Evolutionary conservation across 2,888 invertebrate species (phyloP), one percentile per base, ranked within the genome.

Genomic region (Drosophila fulvimacula): DNA sequence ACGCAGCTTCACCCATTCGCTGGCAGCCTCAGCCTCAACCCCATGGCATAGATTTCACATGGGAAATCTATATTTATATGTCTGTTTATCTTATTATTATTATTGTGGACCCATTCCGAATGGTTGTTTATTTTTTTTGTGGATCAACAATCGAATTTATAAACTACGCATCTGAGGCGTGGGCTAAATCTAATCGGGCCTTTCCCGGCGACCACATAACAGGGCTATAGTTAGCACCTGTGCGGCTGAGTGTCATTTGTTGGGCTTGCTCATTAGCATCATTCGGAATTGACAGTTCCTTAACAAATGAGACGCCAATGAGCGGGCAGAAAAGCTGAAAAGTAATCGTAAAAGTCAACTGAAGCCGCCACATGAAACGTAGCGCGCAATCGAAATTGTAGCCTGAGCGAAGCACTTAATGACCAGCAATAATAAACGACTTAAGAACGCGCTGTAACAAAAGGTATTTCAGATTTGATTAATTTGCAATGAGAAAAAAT

Each of bases 251-350:
- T 6, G 11, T 17, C 39, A 36, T 30, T 24, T 24, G 61, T 66
- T 65, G 60, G 48, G 11, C 24, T 38, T 19, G 39, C 75, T 76
- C 75, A 76, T 76, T 76, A 75, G 71, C 75, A 67, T 61, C 71
- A 39, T 57, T 61, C 52, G 48, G 48, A 62, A 58, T 64, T 75
- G 75, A 60, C 75, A 75, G 63, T 46, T 32, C 32, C 56, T 44
- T 63, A 59, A 64, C 71, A 75, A 75, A 75, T 55, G 75, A 67
- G 57, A 64, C 49, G 55, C 59, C 60, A 42, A 75, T 75, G 75
- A 75, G 75, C 38, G 55, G 57, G 51, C 75, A 75, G 24, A 74
- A 73, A 69, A 58, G 15, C 21, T 34, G 51, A 10, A 21, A 17
- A 39, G 36, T 13, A 32, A 58, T n/a, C 38, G 11, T 21, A 39